These are phyloP conservation scores for Nomada hirtipes DNA, from an alignment of 2,888 invertebrate genomes.

Conservation along the genomic window DNA sequence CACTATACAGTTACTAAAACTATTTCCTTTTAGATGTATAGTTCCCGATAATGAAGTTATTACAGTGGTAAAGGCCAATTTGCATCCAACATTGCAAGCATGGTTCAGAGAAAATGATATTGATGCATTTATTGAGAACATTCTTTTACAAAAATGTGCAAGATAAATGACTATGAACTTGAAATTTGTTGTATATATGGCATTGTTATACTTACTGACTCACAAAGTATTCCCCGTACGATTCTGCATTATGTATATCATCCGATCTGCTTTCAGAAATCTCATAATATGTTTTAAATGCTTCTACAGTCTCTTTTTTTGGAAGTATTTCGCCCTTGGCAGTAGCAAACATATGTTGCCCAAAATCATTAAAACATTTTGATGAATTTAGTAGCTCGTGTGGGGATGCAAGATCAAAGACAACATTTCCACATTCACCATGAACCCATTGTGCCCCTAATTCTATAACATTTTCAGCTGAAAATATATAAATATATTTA, in stretches of 20 bases:
- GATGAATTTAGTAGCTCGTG: constrained; percentile 82
- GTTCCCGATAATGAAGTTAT: constrained; percentile 74
- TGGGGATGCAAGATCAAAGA: constrained; percentile 85
- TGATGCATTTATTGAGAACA: constrained; percentile 71
- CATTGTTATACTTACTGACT: constrained; percentile 76
- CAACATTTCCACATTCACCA: constrained; percentile 88
- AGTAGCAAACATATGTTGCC: constrained; percentile 75
- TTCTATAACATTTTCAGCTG: constrained; percentile 87
- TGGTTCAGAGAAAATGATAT: constrained; percentile 78
- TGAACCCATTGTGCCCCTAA: constrained; percentile 93
- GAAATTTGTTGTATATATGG: neutral
- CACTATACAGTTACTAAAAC: neutral
- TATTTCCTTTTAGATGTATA: constrained; percentile 72
- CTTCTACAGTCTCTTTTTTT: constrained; percentile 75
- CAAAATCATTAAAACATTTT: constrained; percentile 62
- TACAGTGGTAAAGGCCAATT: constrained; percentile 62
- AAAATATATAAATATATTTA: constrained; percentile 16
- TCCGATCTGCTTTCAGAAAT: constrained; percentile 80
- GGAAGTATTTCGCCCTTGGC: constrained; percentile 81
- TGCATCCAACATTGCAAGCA: constrained; percentile 78
- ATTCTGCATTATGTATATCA: constrained; percentile 75
- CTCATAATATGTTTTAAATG: constrained; percentile 81
- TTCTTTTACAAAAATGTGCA: constrained; percentile 72
- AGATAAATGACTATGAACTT: constrained; percentile 8
- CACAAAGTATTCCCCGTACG: constrained; percentile 81